Evolutionary conservation across 2,797 vertebrate genomes (phyloP), one percentile per base, ranked within the genome.

Genomic region (Mycteria americana): DNA sequence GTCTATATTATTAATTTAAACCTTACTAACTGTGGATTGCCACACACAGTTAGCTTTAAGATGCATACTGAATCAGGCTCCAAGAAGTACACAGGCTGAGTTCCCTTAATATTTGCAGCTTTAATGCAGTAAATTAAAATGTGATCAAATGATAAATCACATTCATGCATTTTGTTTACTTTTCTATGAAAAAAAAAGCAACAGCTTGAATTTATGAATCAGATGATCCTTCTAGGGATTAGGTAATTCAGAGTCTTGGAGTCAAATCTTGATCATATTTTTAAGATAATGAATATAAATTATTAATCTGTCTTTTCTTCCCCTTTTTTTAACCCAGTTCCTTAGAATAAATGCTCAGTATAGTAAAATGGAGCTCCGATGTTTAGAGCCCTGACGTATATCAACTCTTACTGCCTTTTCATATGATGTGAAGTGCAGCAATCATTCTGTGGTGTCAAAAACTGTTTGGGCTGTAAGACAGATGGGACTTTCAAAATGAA

Each of bases 401-500:
- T 97, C 95, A 98, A 91, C 92, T 92, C 90, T 96, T 94, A 95
- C 92, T 81, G 77, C 96, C 93, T 97, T 96, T 97, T 96, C 92
- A 94, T 83, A 82, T 41, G 70, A 97, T 7, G 75, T 89, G 81
- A 97, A 96, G 86, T 92, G 45, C 95, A 91, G 97, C 98, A 97
- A 97, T 98, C 96, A 97, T 96, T 98, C 97, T 95, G 62, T 81
- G 65, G 67, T 98, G 98, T 98, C 98, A 98, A 94, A 98, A 97
- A 96, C 94, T 97, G 96, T 98, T 98, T 98, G 96, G 97, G 93
- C 92, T 97, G 68, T 79, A 98, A 98, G 98, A 98, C 95, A 98
- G 98, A 98, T 98, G 98, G 94, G 96, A 97, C 97, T 97, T 98
- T 98, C 98, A 98, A 97, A 98, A 98, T 98, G 98, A 98, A 98